Conservation (phyloP, 1,140 invertebrate genomes). For the Luehdorfia chinensis region DNA sequence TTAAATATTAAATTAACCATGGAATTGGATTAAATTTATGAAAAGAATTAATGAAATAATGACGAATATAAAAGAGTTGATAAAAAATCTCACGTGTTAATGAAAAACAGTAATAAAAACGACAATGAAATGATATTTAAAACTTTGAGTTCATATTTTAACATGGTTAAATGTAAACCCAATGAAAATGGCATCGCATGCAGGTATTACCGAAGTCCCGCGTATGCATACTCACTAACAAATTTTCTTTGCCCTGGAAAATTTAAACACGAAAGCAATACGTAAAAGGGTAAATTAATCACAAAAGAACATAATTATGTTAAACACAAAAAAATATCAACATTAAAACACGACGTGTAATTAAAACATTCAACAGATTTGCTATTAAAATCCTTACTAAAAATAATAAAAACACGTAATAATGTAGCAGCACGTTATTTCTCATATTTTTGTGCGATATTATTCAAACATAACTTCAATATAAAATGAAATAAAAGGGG, state of each 20-base stretch:
- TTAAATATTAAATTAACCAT: no score
- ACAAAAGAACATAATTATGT: constrained; percentile 40
- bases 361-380: constrained; percentile 35
- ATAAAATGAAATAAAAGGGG: no score
- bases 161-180: constrained; percentile 19
- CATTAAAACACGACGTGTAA: constrained; percentile 12
- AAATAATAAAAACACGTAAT: constrained; percentile 21
- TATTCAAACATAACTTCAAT: no score
- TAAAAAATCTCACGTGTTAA: no score
- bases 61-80: no score
- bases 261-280: constrained; percentile 60
- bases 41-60: no score
- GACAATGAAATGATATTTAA: constrained; percentile 2
- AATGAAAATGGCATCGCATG: constrained; percentile 27
- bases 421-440: constrained; percentile 3
- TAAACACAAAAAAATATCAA: constrained; percentile 26
- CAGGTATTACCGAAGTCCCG: constrained; percentile 37
- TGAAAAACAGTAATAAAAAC: no score
- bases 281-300: constrained; percentile 58
- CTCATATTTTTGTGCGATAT: no score
- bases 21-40: no score
- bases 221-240: constrained; percentile 83
- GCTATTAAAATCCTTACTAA: constrained; percentile 37
- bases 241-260: constrained; percentile 85
- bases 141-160: constrained; percentile 18